These are phyloP conservation scores for Drepana falcataria DNA, from an alignment of 2,888 invertebrate species.

Conservation along the genomic window DNA sequence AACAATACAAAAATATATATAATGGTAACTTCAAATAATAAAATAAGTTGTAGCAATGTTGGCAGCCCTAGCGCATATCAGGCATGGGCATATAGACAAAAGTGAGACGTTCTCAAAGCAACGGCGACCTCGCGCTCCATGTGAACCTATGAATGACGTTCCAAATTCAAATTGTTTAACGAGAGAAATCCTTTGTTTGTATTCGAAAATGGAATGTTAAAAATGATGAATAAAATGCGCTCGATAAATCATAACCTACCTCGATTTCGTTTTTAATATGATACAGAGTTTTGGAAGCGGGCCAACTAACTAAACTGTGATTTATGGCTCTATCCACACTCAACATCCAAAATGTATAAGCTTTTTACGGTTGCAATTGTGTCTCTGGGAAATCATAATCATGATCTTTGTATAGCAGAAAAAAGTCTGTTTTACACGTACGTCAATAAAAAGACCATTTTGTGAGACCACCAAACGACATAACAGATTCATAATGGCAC, in stretches of 20 bases:
- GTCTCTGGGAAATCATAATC: constrained; percentile 16
- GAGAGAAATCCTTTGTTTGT: constrained; percentile 55
- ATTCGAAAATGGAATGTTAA: constrained; percentile 41
- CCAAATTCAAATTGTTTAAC: constrained; percentile 51
- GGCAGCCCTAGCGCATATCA: neutral
- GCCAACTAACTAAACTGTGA: constrained; percentile 32
- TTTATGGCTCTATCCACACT: constrained; percentile 27
- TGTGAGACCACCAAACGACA: neutral
- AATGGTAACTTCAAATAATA: too few species aligned
- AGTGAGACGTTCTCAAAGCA: constrained; percentile 60
- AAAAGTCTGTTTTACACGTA: neutral
- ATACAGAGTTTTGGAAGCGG: constrained; percentile 34
- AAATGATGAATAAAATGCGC: constrained; percentile 22
- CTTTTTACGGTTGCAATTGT: constrained; percentile 22
- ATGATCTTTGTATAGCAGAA: neutral
- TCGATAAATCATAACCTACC: constrained; percentile 21
- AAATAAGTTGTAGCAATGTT: neutral
- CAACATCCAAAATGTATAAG: constrained; percentile 25
- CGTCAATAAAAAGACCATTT: neutral
- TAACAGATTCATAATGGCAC: constrained; percentile 12
- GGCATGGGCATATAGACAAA: constrained; percentile 50
- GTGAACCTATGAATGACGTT: constrained; percentile 48
- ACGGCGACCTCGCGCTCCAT: constrained; percentile 51
- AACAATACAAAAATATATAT: too few species aligned
- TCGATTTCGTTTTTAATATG: constrained; percentile 18